phyloP scores from a whole-genome alignment of 2,888 invertebrate genomes.

The Melolontha melolontha region DNA sequence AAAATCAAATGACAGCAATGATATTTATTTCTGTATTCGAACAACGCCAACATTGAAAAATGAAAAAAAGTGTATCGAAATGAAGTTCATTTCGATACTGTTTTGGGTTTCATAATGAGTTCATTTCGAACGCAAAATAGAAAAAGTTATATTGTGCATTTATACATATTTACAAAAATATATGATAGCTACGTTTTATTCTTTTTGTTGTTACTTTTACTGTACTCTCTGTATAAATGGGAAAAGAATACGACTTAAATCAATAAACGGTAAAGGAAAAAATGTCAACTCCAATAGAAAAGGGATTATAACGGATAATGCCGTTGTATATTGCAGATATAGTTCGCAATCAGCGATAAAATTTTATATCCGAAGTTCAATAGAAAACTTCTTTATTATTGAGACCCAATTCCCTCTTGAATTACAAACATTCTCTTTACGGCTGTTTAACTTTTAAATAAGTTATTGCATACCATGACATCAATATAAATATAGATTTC shows the following conservation, averaged over 20 bases:
- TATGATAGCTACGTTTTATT: no score
- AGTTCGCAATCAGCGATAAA: constrained; percentile 27
- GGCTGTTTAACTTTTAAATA: constrained; percentile 18
- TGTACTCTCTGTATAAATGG: background rate
- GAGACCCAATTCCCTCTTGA: constrained; percentile 13
- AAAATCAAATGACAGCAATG: no score
- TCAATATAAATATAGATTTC: background rate
- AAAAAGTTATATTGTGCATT: no score
- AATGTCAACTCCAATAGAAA: constrained; percentile 28
- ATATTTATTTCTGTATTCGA: no score
- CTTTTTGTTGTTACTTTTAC: no score
- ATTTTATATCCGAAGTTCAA: constrained; percentile 28
- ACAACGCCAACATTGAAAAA: no score
- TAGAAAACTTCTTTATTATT: constrained; percentile 29
- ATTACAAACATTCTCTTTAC: constrained; percentile 25
- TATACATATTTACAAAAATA: no score
- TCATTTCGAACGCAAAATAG: no score
- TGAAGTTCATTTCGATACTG: no score
- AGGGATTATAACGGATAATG: constrained; percentile 31
- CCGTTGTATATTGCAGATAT: constrained; percentile 33
- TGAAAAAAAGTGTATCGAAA: no score
- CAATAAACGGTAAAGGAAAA: constrained; percentile 23
- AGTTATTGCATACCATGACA: constrained; percentile 3
- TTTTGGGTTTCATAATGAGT: no score
- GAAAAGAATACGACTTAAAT: constrained; percentile 18